A percentile compares a stretch with the other conserved stretches of the same genome.
phyloP scores from a whole-genome alignment of 1,140 invertebrate species.

The Caerostris extrusa region DNA sequence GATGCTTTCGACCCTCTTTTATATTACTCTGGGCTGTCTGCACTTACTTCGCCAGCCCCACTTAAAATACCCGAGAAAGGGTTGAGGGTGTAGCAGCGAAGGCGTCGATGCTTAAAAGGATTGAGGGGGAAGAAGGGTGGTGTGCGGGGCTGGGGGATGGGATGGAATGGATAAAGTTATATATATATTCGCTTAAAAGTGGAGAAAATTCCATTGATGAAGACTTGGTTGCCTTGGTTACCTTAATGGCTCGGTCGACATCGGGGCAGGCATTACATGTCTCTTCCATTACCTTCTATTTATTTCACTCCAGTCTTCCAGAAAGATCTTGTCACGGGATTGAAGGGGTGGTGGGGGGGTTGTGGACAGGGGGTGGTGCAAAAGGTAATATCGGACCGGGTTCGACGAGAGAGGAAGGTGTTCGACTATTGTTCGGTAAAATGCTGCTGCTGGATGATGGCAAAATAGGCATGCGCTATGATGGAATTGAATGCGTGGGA shows the following conservation, averaged over 20 bases:
- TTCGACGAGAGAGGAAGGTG: background rate
- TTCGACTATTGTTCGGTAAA: conserved; percentile 29
- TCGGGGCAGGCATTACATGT: conserved; percentile 69
- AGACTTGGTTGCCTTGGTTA: conserved; percentile 64
- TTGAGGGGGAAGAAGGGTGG: background rate
- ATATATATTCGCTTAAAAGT: conserved; percentile 75
- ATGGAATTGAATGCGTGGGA: background rate
- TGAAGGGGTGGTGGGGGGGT: conserved; percentile 13
- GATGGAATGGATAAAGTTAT: conserved; percentile 59
- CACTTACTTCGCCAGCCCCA: conserved; percentile 26
- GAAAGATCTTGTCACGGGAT: conserved; percentile 59
- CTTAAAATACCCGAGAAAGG: conserved; percentile 50
- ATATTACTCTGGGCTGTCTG: conserved; percentile 17
- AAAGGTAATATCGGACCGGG: conserved; percentile 28
- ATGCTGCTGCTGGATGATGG: background rate
- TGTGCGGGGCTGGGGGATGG: too few relatives aligned
- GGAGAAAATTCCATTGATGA: conserved; percentile 70
- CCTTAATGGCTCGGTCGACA: conserved; percentile 72
- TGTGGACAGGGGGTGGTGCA: conserved; percentile 39
- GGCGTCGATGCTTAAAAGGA: conserved; percentile 53
- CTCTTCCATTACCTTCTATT: conserved; percentile 76
- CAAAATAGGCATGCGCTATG: conserved; percentile 7
- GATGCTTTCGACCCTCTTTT: conserved; percentile 18
- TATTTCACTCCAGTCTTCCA: conserved; percentile 67
- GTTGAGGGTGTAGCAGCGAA: conserved; percentile 12